These are phyloP conservation scores for Musca vetustissima DNA, from an alignment of 1,140 invertebrate genomes.

Conservation along the genomic window DNA sequence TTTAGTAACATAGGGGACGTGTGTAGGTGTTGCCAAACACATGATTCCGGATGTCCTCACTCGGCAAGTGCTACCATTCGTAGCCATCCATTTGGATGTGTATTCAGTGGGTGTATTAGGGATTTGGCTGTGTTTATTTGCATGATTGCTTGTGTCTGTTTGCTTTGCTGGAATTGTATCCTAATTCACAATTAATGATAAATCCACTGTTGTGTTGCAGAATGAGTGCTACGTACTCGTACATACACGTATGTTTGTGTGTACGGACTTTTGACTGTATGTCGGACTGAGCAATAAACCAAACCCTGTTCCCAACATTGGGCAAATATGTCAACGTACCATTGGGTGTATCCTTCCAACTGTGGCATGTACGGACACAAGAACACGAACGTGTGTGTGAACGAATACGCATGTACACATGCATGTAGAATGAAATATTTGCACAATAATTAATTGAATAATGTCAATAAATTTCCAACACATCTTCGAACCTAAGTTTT, in stretches of 20 bases:
- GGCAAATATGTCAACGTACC: constrained; percentile 1
- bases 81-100: too few relatives aligned
- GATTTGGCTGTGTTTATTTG: too few relatives aligned
- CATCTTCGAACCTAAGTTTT: constrained; percentile 31
- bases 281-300: not conserved
- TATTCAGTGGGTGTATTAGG: too few relatives aligned
- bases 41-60: too few relatives aligned
- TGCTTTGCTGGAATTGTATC: constrained; percentile 18
- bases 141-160: too few relatives aligned
- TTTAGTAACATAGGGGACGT: too few relatives aligned
- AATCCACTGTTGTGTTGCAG: constrained; percentile 14
- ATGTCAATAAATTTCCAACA: constrained; percentile 56
- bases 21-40: too few relatives aligned
- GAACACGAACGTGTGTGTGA: not conserved
- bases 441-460: constrained; percentile 56
- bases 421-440: constrained; percentile 45
- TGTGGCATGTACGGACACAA: not conserved
- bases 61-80: too few relatives aligned
- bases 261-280: not conserved
- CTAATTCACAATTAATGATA: constrained; percentile 29
- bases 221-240: not conserved
- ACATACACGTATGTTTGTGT: not conserved
- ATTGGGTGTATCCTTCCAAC: not conserved
- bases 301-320: not conserved
- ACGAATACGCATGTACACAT: not conserved